phyloP scores from a whole-genome alignment of 2,113 vertebrate genomes.

The Labeo rohita region DNA sequence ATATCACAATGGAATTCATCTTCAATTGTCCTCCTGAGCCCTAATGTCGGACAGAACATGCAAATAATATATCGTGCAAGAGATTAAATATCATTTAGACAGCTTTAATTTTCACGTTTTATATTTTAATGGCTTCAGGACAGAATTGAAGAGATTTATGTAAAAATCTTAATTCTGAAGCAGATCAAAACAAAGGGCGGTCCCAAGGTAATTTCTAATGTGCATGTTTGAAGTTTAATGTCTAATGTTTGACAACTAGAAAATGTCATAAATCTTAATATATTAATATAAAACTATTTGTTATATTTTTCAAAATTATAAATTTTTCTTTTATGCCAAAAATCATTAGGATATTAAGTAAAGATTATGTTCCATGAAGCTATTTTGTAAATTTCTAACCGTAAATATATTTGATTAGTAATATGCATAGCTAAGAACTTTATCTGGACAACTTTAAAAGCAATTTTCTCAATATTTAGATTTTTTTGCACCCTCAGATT shows the following conservation, averaged over 20 bases:
- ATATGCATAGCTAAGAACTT: too few relatives aligned
- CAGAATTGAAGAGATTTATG: not conserved
- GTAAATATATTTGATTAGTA: too few relatives aligned
- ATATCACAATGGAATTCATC: constrained; percentile 40
- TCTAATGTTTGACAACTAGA: not conserved
- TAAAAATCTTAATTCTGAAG: constrained; percentile 5
- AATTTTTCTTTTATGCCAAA: too few relatives aligned
- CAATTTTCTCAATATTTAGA: too few relatives aligned
- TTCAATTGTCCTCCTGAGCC: constrained; percentile 51
- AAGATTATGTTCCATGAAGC: too few relatives aligned
- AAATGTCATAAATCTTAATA: not conserved
- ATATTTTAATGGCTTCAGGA: constrained; percentile 5
- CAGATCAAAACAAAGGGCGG: not conserved
- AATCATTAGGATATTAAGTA: too few relatives aligned
- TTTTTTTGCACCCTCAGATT: too few relatives aligned
- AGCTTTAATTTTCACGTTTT: constrained; percentile 1
- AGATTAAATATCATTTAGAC: constrained; percentile 25
- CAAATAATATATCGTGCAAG: constrained; percentile 29
- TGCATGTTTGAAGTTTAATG: not conserved
- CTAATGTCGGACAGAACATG: constrained; percentile 30
- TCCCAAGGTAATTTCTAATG: not conserved
- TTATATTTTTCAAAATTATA: too few relatives aligned
- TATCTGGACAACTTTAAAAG: too few relatives aligned
- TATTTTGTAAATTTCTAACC: too few relatives aligned
- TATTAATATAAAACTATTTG: not conserved